phyloP scores from a whole-genome alignment of 2,888 invertebrate species.

The Sicus ferrugineus region DNA sequence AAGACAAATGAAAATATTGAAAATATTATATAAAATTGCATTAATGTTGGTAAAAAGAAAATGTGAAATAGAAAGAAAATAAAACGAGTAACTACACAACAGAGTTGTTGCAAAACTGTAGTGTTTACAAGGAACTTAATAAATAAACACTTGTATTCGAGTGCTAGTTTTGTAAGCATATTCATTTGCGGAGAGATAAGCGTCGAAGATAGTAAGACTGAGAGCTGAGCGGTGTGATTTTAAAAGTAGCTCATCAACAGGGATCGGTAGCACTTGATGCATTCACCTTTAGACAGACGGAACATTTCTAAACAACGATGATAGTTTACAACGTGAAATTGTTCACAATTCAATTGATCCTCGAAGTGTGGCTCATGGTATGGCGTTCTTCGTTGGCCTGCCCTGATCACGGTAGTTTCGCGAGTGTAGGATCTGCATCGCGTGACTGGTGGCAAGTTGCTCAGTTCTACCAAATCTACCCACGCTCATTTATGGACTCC shows the following conservation, averaged over 20 bases:
- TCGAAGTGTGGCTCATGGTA: background rate
- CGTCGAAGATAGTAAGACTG: background rate
- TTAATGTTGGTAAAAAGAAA: too few species aligned
- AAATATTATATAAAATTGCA: background rate
- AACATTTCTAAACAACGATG: background rate
- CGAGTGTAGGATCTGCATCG: conserved; percentile 73
- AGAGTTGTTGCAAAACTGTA: background rate
- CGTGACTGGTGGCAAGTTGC: conserved; percentile 55
- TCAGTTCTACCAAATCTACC: conserved; percentile 77
- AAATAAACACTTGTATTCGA: conserved; percentile 9
- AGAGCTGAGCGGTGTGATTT: too few species aligned
- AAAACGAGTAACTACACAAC: background rate
- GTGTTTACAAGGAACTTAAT: background rate
- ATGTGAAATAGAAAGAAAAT: background rate
- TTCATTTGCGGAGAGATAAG: conserved; percentile 19
- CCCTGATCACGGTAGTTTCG: conserved; percentile 29
- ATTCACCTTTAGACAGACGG: background rate
- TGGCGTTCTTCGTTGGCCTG: conserved; percentile 22
- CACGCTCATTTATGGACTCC: conserved; percentile 79
- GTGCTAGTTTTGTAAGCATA: background rate
- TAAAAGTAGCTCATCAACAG: background rate
- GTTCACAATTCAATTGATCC: too few species aligned
- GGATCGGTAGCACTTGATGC: background rate
- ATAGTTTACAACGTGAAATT: too few species aligned
- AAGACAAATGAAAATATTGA: background rate